Evolutionary conservation across 2,797 vertebrate species (phyloP), one percentile per base, ranked within the genome.

Genomic region (Valencia hispanica): DNA sequence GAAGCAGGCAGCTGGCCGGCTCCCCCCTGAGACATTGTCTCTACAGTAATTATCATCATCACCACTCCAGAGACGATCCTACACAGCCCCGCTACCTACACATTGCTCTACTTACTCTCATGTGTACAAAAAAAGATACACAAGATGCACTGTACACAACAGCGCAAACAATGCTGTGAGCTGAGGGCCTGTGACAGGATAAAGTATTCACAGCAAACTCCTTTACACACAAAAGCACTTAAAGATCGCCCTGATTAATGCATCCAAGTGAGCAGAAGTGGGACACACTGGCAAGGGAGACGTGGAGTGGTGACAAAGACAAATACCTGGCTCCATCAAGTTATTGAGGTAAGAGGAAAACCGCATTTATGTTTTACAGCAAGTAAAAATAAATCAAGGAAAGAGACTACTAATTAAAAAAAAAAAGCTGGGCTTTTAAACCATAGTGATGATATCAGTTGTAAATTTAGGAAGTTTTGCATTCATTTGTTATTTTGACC

Each of bases 41-140:
- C 93, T 84, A 93, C 87, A 93, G 87, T 93, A 94, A 95, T 96
- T 95, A 95, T 94, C 93, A 93, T 91, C 94, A 94, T 87, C 87
- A 80, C 86, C 82, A 84, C 93, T 93, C 92, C 65, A 79, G 92
- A 94, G 90, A 93, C 83, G 73, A 76, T 39, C 66, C 79, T 75
- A 77, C 86, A 59, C 72, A 78, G 68, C 78, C 68, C 68, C 65
- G 85, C 78, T 85, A 82, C 78, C 84, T 50, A 90, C 90, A 91
- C 86, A 90, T 79, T 80, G 83, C 80, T 89, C 80, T 72, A 88
- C 80, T 85, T 88, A 77, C 73, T 80, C 74, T 68, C 86, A 87
- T 73, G 66, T 17, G 65, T 45, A 88, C 73, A 85, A 45, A 78
- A 84, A 43, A 36, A 83, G 73, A 66, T 57, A 77, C 68, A 82